Percentiles rank a stretch among this genome's conserved stretches.
Evolutionary conservation across 2,888 invertebrate species (phyloP).

Genomic region (Cotesia congregata): DNA sequence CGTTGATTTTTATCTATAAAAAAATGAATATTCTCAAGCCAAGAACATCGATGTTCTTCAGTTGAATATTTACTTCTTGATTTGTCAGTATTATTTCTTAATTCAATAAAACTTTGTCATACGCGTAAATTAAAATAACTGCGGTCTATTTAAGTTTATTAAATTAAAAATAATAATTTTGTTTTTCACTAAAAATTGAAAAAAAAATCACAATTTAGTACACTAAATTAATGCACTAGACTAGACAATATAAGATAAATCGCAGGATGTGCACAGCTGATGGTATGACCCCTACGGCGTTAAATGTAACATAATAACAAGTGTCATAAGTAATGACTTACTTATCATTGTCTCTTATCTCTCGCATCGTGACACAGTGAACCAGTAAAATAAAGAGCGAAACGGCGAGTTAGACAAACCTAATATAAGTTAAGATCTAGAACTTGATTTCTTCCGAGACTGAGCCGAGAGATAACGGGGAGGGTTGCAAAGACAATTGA

Average conservation of each 20-base stretch:
- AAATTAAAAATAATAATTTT: no score
- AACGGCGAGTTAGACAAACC: neutral
- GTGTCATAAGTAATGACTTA: constrained; percentile 13
- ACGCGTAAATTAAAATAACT: no score
- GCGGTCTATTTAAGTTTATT: no score
- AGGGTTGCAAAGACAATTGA: constrained; percentile 2
- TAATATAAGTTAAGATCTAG: neutral
- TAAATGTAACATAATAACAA: constrained; percentile 31
- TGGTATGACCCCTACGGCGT: constrained; percentile 62
- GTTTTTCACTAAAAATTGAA: no score
- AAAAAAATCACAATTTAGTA: no score
- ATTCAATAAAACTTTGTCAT: no score
- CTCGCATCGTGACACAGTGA: constrained; percentile 11
- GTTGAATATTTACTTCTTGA: no score
- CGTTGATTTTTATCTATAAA: no score
- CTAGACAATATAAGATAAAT: neutral
- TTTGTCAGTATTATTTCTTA: no score
- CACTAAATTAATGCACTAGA: neutral
- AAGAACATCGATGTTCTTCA: no score
- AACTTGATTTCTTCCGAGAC: neutral
- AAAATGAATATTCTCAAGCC: no score
- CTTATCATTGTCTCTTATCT: constrained; percentile 28
- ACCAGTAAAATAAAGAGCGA: neutral
- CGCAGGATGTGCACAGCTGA: constrained; percentile 63
- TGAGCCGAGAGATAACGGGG: neutral